These are phyloP conservation scores for Labeo catla DNA, from an alignment of 2,113 vertebrate species.

Conservation along the genomic window DNA sequence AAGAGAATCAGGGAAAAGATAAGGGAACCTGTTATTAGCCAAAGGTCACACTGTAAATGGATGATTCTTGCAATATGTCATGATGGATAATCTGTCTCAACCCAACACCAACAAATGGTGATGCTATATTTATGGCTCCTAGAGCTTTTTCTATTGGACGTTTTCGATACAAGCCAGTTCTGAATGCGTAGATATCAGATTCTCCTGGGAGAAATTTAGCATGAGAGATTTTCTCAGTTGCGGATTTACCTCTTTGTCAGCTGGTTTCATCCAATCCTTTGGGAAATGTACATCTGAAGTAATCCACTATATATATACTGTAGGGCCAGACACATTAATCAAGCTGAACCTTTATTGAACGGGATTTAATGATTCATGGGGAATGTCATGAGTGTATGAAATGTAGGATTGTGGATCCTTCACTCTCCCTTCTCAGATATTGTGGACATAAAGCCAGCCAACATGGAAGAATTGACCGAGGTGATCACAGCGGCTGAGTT, in stretches of 20 bases:
- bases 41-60: conserved; percentile 31
- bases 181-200: neutral
- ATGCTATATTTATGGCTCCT: conserved; percentile 8
- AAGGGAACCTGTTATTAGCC: conserved; percentile 31
- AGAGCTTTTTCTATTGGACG: neutral
- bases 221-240: neutral
- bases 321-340: neutral
- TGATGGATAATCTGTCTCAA: conserved; percentile 20
- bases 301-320: neutral
- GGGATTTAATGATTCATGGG: neutral
- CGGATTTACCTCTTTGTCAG: neutral
- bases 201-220: neutral
- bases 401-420: conserved; percentile 46
- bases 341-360: conserved; percentile 10
- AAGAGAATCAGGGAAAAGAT: conserved; percentile 1
- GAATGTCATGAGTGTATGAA: neutral
- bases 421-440: conserved; percentile 77
- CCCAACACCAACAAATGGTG: conserved; percentile 1
- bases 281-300: neutral
- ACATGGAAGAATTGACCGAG: conserved; percentile 90
- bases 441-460: conserved; percentile 87
- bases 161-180: neutral
- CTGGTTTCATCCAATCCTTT: neutral
- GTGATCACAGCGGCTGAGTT: conserved; percentile 89
- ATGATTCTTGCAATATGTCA: neutral